phyloP scores from a whole-genome alignment of 2,113 vertebrate genomes.

The Illadopsis cleaveri region DNA sequence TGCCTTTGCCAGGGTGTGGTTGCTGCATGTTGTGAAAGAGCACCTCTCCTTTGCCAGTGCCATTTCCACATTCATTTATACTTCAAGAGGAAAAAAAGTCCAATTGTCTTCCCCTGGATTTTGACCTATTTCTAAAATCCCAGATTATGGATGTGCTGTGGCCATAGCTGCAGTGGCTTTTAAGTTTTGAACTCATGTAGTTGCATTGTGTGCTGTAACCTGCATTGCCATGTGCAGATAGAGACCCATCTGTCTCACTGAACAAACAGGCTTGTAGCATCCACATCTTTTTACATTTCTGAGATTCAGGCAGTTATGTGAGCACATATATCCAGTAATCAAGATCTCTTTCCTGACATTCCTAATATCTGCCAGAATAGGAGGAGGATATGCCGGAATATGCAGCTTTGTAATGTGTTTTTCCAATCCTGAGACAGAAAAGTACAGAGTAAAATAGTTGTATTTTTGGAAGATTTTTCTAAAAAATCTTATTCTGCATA shows the following conservation, averaged over 20 bases:
- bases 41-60: not conserved
- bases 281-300: not conserved
- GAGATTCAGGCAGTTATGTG: not conserved
- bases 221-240: not conserved
- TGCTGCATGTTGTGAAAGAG: not conserved
- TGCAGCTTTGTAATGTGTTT: not conserved
- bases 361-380: not conserved
- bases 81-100: not conserved
- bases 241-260: not conserved
- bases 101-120: not conserved
- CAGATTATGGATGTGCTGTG: not conserved
- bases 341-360: not conserved
- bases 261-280: not conserved
- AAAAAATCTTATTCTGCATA: not conserved
- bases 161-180: not conserved
- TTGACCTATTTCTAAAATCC: not conserved
- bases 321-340: not conserved
- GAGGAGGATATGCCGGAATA: not conserved
- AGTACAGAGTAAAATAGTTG: not conserved
- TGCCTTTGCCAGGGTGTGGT: not conserved
- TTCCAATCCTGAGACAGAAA: not conserved
- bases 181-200: not conserved
- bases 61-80: not conserved
- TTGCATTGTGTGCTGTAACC: not conserved
- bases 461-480: not conserved